Conservation (phyloP, 2,797 vertebrate species). For the Pristis pectinata region DNA sequence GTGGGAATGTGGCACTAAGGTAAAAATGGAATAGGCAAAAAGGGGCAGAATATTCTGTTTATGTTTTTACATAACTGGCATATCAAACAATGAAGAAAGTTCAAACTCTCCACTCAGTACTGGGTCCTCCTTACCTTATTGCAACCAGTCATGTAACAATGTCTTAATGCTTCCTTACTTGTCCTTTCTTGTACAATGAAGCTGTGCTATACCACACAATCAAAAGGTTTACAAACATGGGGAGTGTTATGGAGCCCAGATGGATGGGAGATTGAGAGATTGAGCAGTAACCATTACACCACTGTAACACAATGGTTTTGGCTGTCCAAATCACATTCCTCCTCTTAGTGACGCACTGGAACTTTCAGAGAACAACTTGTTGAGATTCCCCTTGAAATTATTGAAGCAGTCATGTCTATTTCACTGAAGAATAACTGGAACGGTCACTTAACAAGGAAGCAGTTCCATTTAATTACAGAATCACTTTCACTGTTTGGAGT, state of each 20-base stretch:
- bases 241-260: not conserved
- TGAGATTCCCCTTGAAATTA: not conserved
- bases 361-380: not conserved
- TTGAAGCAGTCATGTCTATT: not conserved
- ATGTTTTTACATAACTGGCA: not conserved
- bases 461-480: too few relatives aligned
- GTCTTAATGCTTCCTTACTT: not conserved
- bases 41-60: too few relatives aligned
- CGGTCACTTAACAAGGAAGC: not conserved
- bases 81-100: not conserved
- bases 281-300: not conserved
- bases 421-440: not conserved
- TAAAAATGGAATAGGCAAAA: too few relatives aligned
- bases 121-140: not conserved
- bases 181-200: not conserved
- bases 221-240: not conserved
- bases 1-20: too few relatives aligned
- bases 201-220: not conserved
- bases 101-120: not conserved
- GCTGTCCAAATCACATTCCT: not conserved
- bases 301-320: not conserved
- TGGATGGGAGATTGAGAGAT: not conserved
- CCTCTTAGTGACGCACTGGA: not conserved
- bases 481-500: too few relatives aligned
- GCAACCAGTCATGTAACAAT: not conserved